phyloP scores from a whole-genome alignment of 1,140 invertebrate genomes.

The Sweltsa coloradensis region DNA sequence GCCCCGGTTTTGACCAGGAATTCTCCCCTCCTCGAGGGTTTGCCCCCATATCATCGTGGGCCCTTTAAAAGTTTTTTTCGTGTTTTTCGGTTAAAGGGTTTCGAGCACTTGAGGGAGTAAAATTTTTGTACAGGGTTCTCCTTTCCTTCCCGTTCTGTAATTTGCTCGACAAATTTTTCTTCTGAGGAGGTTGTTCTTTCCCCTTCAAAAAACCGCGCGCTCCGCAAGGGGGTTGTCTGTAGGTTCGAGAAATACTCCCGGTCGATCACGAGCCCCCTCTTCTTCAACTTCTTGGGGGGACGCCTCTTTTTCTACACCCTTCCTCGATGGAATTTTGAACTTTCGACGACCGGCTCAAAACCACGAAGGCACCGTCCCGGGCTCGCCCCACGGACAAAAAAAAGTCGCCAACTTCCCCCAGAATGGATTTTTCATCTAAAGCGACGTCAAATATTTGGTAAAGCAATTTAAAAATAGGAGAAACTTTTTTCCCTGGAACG shows the following conservation, averaged over 20 bases:
- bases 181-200: slow-evolving; percentile 23
- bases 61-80: background rate
- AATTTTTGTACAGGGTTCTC: background rate
- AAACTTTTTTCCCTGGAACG: too few relatives aligned
- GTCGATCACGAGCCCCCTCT: slow-evolving; percentile 11
- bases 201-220: slow-evolving; percentile 11
- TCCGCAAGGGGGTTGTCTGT: slow-evolving; percentile 14
- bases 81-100: background rate
- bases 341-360: too few relatives aligned
- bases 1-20: slow-evolving; percentile 15
- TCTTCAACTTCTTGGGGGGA: background rate
- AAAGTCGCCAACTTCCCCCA: too few relatives aligned
- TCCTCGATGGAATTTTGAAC: slow-evolving; percentile 13
- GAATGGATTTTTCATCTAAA: too few relatives aligned
- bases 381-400: too few relatives aligned
- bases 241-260: slow-evolving; percentile 18
- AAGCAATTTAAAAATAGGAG: too few relatives aligned
- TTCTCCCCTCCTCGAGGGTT: slow-evolving; percentile 17
- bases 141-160: slow-evolving; percentile 21
- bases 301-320: slow-evolving; percentile 15
- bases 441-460: too few relatives aligned
- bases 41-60: background rate
- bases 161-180: slow-evolving; percentile 22
- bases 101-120: background rate
- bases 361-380: too few relatives aligned